Conservation (phyloP, 2,113 vertebrate species). For the Chaetodon auriga region DNA sequence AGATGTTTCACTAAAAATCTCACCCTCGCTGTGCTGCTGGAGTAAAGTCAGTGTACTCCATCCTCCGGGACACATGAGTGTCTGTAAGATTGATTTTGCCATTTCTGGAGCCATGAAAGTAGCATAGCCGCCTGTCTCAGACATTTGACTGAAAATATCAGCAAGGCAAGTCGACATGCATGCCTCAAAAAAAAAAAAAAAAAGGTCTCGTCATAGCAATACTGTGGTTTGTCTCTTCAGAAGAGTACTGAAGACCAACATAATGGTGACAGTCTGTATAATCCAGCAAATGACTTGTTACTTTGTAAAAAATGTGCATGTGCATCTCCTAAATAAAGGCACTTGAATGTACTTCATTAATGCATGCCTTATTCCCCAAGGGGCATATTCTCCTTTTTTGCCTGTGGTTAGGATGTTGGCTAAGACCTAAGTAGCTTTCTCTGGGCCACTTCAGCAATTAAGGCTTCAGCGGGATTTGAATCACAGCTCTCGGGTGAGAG, state of each 20-base stretch:
- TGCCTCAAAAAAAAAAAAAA: too few relatives aligned
- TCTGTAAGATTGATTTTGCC: not conserved
- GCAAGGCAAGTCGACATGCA: too few relatives aligned
- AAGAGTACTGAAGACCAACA: not conserved
- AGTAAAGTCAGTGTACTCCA: not conserved
- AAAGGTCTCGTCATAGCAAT: too few relatives aligned
- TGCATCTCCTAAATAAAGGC: conserved; percentile 12
- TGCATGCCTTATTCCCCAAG: not conserved
- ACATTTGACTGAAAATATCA: not conserved
- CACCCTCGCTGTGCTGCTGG: not conserved
- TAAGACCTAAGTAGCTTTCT: not conserved
- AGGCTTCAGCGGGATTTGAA: not conserved
- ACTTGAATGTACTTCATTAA: conserved; percentile 1
- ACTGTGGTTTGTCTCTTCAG: too few relatives aligned
- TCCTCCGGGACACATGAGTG: not conserved
- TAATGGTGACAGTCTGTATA: too few relatives aligned
- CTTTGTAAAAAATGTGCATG: not conserved
- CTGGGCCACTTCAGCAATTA: conserved; percentile 8
- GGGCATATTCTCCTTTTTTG: not conserved
- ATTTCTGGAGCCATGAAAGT: too few relatives aligned
- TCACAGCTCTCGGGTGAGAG: not conserved
- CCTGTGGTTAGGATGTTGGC: not conserved
- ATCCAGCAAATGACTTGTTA: not conserved
- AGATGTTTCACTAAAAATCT: not conserved
- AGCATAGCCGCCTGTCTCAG: not conserved